Conservation (phyloP, 2,797 vertebrate genomes). For the Jordanella pulchra region DNA sequence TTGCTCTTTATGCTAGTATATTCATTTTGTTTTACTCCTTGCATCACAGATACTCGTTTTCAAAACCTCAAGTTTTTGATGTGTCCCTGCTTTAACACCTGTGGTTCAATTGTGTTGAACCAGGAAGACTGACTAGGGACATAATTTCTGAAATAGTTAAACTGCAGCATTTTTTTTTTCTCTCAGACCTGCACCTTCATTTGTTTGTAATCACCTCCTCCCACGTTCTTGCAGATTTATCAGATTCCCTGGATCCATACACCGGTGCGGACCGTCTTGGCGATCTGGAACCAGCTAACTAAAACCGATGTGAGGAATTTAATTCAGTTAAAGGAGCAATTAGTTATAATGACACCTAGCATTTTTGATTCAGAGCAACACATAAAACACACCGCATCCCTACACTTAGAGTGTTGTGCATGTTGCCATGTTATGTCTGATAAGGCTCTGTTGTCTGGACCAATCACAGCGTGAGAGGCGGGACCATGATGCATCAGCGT, state of each 20-base stretch:
- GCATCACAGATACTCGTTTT: no score
- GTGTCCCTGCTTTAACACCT: neutral
- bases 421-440: no score
- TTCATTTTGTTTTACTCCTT: neutral
- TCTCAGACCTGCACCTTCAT: neutral
- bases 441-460: no score
- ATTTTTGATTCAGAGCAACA: no score
- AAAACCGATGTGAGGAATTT: conserved; percentile 65
- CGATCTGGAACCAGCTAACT: conserved; percentile 69
- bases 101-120: neutral
- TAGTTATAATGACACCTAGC: no score
- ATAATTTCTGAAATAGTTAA: no score
- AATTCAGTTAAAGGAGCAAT: neutral
- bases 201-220: neutral
- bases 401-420: no score
- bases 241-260: conserved; percentile 68
- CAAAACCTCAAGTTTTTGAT: no score
- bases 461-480: no score
- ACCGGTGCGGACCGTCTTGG: conserved; percentile 53
- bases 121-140: neutral
- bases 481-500: no score
- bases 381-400: no score
- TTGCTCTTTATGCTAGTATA: neutral
- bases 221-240: conserved; percentile 49
- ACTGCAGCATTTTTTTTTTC: neutral